Base-by-base conservation (phyloP, 2,113 vertebrate species). In the Hyla sarda region DNA sequence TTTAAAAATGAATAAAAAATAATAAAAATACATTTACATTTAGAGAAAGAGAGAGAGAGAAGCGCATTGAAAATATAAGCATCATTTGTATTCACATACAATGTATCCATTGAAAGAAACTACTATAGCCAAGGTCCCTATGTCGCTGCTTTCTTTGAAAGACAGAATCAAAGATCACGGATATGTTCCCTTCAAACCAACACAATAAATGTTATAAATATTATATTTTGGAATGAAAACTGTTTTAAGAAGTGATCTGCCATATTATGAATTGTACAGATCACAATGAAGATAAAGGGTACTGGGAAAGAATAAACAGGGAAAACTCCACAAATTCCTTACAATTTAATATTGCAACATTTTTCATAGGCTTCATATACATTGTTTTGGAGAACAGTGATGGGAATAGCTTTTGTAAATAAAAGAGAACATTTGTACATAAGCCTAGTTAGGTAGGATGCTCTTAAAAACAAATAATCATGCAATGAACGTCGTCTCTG, bases 351-450 rank as follows among this genome's bases (percentile, higher is more conserved):
- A 60, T 48, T 72, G 67, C 69, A 50, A 16, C 62, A 80, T 72
- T 71, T 56, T 62, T 74, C 25, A 45, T 47, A 45, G 37, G 34
- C 56, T 58, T 60, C 72, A 72, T 72, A 79, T 58, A 80, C 47
- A 69, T 3, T 54, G 30, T 77, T 48, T 78, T 47, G n/a, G 21
- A 76, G 47, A 41, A 84, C 28, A 74, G 32, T 78, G 37, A 54
- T 58, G 50, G 50, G 69, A 37, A 10, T 41, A 54, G 60, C 62
- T 23, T 86, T 47, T 50, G 50, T 30, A 73, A 72, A 74, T 87
- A 74, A 82, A 81, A 62, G 56, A 58, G 85, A 74, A 74, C 54
- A 74, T 82, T 74, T 87, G 48, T 62, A 60, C 17, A 48, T 71
- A 17, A 52, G 77, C 62, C 56, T 19, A 48, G 62, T 37, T 56